phyloP scores from a whole-genome alignment of 2,113 vertebrate genomes.

The Bungarus multicinctus region DNA sequence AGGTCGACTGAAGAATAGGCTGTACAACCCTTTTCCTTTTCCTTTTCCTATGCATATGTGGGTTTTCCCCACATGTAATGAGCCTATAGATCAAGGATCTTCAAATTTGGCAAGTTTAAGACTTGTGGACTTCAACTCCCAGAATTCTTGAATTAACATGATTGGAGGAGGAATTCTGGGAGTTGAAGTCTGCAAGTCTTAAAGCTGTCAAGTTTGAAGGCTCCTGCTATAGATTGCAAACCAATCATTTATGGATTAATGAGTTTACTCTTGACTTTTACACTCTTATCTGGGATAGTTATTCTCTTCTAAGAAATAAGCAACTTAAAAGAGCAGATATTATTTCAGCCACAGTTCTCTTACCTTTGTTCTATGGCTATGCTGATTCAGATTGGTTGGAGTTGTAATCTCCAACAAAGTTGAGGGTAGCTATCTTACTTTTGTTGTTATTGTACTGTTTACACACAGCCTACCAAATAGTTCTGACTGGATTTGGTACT shows the following conservation, averaged over 20 bases:
- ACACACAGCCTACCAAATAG: not conserved
- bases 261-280: too few relatives aligned
- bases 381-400: not conserved
- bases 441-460: not conserved
- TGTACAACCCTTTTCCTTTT: too few relatives aligned
- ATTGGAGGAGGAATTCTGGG: too few relatives aligned
- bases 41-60: not conserved
- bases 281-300: not conserved
- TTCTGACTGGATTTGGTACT: not conserved
- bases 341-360: not conserved
- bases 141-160: too few relatives aligned
- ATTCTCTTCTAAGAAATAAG: not conserved
- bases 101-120: too few relatives aligned
- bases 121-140: too few relatives aligned
- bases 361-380: not conserved
- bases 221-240: not conserved
- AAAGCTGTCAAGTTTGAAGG: too few relatives aligned
- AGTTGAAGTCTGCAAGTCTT: too few relatives aligned
- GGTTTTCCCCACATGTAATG: not conserved
- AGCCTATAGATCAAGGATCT: not conserved
- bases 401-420: not conserved
- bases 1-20: not conserved
- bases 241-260: not conserved
- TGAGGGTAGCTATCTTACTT: not conserved
- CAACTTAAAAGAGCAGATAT: not conserved